Percentiles rank a stretch among this genome's conserved stretches.
Conservation (phyloP, 2,113 vertebrate species). For the Gopherus flavomarginatus region DNA sequence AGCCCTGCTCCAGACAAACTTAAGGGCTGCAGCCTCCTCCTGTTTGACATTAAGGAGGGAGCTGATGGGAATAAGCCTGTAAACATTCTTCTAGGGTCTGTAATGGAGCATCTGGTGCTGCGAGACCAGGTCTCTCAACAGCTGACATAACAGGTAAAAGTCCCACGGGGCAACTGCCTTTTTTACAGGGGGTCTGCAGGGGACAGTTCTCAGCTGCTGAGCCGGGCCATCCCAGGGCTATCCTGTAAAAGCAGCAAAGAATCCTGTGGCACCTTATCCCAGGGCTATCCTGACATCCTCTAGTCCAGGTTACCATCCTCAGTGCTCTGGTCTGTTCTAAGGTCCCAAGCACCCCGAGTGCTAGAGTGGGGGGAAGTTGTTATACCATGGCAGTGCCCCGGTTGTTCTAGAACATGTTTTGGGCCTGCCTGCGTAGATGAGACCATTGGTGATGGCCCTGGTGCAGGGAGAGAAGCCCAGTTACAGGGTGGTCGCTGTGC, state of each 20-base stretch:
- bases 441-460: neutral
- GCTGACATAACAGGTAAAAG: constrained; percentile 34
- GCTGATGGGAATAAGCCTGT: neutral
- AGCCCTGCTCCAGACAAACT: neutral
- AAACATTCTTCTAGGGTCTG: constrained; percentile 5
- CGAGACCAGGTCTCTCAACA: neutral
- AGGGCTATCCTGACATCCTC: neutral
- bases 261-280: too few species aligned
- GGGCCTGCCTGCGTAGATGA: too few species aligned
- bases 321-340: neutral
- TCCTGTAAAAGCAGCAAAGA: too few species aligned
- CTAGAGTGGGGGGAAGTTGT: neutral
- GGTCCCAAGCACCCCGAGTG: neutral
- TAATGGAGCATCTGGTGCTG: neutral
- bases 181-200: neutral
- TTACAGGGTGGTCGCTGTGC: too few species aligned
- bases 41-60: neutral
- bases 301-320: neutral
- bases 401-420: too few species aligned
- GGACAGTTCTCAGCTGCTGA: neutral
- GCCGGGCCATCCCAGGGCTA: neutral
- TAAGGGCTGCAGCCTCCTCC: neutral
- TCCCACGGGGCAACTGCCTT: constrained; percentile 9
- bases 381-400: neutral
- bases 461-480: neutral